Conservation (phyloP, 1,140 invertebrate species). For the Amyelois transitella region DNA sequence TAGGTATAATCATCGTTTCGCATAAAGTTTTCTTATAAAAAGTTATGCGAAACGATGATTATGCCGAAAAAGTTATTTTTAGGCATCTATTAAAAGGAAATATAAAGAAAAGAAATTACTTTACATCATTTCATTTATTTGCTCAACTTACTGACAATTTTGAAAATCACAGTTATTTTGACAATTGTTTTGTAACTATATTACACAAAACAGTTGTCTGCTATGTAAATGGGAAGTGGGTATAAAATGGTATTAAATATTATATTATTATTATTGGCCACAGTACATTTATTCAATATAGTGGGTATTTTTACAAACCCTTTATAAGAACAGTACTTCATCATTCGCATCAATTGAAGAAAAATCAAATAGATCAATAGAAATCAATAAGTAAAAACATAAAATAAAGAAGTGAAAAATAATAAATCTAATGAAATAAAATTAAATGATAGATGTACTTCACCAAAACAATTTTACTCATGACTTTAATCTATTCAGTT, state of each 20-base stretch:
- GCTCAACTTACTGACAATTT: conserved; percentile 74
- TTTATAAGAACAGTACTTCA: conserved; percentile 24
- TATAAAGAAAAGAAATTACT: conserved; percentile 23
- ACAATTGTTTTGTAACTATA: conserved; percentile 67
- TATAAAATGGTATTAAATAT: conserved; percentile 70
- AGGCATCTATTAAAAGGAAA: no score
- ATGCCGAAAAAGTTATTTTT: no score
- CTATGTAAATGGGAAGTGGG: conserved; percentile 67
- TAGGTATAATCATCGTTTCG: no score
- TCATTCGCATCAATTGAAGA: conserved; percentile 19
- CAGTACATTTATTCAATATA: conserved; percentile 55
- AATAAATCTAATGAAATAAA: background rate
- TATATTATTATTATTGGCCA: conserved; percentile 64
- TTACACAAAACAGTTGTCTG: conserved; percentile 61
- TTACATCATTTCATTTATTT: conserved; percentile 72
- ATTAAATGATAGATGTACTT: background rate
- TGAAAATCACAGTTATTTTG: conserved; percentile 73
- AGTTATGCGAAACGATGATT: no score
- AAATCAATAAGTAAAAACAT: conserved; percentile 6
- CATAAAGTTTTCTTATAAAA: no score
- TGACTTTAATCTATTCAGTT: no score
- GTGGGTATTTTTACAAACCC: conserved; percentile 47
- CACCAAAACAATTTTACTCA: background rate
- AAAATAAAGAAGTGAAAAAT: conserved; percentile 12
- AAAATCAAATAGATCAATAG: conserved; percentile 15